Evolutionary conservation across 2,888 invertebrate genomes (phyloP).

Genomic region (Oligia strigilis): DNA sequence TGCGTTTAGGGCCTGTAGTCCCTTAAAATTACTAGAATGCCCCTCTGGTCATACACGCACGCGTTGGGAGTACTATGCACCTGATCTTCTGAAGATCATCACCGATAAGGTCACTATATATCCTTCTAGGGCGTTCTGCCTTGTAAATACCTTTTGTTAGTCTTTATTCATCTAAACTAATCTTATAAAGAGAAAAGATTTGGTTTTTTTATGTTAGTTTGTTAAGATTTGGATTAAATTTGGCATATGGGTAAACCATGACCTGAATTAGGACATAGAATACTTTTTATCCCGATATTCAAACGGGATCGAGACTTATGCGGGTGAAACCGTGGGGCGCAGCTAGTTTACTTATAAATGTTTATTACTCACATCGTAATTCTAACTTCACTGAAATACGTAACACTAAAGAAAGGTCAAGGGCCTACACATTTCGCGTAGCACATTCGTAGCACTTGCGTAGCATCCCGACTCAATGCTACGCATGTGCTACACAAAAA

Average conservation of each 20-base stretch:
- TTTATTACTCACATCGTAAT: neutral
- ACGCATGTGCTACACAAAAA: conserved; percentile 31
- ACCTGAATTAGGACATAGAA: too few species aligned
- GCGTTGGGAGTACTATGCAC: neutral
- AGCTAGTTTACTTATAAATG: neutral
- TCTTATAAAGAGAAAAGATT: too few species aligned
- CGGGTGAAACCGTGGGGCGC: neutral
- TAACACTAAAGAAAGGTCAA: neutral
- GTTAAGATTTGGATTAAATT: too few species aligned
- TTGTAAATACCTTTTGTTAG: too few species aligned
- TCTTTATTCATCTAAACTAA: too few species aligned
- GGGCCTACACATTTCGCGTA: conserved; percentile 18
- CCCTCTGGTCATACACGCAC: too few species aligned
- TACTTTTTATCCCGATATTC: neutral
- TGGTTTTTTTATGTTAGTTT: too few species aligned
- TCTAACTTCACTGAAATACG: neutral
- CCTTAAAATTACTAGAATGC: too few species aligned
- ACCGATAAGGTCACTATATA: neutral
- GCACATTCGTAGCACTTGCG: conserved; percentile 13
- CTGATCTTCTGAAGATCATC: neutral
- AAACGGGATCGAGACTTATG: neutral
- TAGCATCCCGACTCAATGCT: neutral
- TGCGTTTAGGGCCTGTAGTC: too few species aligned
- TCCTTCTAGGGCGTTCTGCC: neutral
- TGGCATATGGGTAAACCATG: too few species aligned